phyloP scores from a whole-genome alignment of 1,140 invertebrate genomes.

The Drosophila oshimai region DNA sequence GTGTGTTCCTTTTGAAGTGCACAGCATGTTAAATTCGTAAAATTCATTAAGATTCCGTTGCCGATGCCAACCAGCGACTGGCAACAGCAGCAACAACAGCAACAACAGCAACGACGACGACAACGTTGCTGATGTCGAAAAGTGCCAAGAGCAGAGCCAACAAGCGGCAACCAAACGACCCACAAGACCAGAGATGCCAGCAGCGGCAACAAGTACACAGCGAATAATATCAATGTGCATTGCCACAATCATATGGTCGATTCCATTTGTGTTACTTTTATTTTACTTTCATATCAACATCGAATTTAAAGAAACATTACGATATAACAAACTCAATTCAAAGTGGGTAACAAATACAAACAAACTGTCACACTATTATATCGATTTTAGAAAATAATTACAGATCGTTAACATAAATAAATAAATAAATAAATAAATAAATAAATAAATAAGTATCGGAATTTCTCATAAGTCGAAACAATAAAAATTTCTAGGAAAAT shows the following conservation, averaged over 20 bases:
- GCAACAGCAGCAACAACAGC: slow-evolving; percentile 24
- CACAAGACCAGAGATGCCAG: slow-evolving; percentile 50
- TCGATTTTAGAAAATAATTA: too few species aligned
- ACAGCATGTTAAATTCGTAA: slow-evolving; percentile 81
- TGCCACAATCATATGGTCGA: not conserved
- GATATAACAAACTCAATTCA: too few species aligned
- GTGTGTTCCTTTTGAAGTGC: slow-evolving; percentile 79
- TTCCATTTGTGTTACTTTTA: not conserved
- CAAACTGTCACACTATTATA: too few species aligned
- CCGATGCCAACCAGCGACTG: slow-evolving; percentile 69
- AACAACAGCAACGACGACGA: slow-evolving; percentile 15
- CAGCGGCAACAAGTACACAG: slow-evolving; percentile 23
- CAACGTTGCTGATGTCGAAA: slow-evolving; percentile 60
- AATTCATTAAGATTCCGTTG: slow-evolving; percentile 81
- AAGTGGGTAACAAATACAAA: too few species aligned
- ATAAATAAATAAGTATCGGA: too few species aligned
- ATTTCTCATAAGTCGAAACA: too few species aligned
- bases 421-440: too few species aligned
- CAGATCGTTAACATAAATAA: too few species aligned
- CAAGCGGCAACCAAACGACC: slow-evolving; percentile 35
- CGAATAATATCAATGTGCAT: not conserved
- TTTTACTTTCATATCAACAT: not conserved
- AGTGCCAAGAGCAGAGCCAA: slow-evolving; percentile 74
- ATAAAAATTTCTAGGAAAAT: too few species aligned
- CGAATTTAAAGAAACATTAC: too few species aligned